phyloP scores from a whole-genome alignment of 2,888 invertebrate genomes.

The Polyploca ridens region DNA sequence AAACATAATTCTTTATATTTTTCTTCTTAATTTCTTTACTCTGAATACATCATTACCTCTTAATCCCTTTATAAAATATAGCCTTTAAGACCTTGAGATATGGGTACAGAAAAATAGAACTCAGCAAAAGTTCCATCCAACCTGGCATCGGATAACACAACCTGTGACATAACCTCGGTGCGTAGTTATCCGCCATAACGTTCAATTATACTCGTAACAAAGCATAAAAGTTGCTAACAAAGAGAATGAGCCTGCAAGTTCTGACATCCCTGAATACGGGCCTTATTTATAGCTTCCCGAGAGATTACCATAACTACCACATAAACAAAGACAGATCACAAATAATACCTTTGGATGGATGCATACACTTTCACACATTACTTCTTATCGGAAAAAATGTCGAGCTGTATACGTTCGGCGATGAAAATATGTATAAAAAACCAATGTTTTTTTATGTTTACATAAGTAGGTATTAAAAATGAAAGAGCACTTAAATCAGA shows the following conservation, averaged over 20 bases:
- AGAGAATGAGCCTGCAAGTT: slow-evolving; percentile 52
- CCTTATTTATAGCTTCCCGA: slow-evolving; percentile 62
- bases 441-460: too few relatives aligned
- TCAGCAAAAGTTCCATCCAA: slow-evolving; percentile 21
- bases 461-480: too few relatives aligned
- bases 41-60: not conserved
- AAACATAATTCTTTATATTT: too few relatives aligned
- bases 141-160: not conserved
- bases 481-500: too few relatives aligned
- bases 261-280: slow-evolving; percentile 47
- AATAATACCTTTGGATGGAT: slow-evolving; percentile 20
- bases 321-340: slow-evolving; percentile 57
- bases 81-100: slow-evolving; percentile 1
- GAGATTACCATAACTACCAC: slow-evolving; percentile 55
- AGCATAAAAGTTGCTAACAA: slow-evolving; percentile 59
- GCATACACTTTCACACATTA: slow-evolving; percentile 48
- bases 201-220: slow-evolving; percentile 52
- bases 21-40: too few relatives aligned
- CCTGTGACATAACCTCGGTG: slow-evolving; percentile 21
- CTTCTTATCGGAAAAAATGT: too few relatives aligned
- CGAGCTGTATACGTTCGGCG: too few relatives aligned
- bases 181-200: slow-evolving; percentile 35
- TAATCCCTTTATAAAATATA: not conserved
- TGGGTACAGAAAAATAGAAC: slow-evolving; percentile 18
- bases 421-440: too few relatives aligned